phyloP scores from a whole-genome alignment of 2,113 vertebrate genomes.

The Saguinus midas region DNA sequence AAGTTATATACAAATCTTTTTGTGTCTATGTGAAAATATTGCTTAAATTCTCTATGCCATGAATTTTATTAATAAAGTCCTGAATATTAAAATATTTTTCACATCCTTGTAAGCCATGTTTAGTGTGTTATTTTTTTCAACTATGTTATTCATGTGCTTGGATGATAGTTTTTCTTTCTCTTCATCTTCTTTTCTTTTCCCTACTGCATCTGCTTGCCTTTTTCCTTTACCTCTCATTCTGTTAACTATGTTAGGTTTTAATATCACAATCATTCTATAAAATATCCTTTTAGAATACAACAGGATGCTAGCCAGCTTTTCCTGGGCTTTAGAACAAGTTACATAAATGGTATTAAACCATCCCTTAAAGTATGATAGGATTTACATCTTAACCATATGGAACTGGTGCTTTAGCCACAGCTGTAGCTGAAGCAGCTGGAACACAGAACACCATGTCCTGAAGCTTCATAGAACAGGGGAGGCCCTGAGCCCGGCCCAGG shows the following conservation, averaged over 20 bases:
- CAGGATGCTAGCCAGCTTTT: background rate
- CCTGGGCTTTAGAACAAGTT: background rate
- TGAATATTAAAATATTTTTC: background rate
- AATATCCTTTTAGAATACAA: background rate
- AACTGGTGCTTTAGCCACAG: background rate
- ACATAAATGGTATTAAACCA: background rate
- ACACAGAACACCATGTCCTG: no score
- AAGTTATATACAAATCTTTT: background rate
- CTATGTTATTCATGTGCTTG: background rate
- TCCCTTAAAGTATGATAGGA: background rate
- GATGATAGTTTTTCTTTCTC: background rate
- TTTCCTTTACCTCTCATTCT: background rate
- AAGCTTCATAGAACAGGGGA: no score
- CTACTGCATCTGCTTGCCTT: background rate
- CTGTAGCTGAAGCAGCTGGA: no score
- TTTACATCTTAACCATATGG: background rate
- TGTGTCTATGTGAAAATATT: background rate
- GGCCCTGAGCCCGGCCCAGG: no score
- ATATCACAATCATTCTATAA: background rate
- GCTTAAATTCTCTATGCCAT: background rate
- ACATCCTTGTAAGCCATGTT: background rate
- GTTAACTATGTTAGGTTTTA: background rate
- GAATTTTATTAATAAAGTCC: background rate
- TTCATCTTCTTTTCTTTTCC: background rate
- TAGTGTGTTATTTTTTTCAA: background rate